Evolutionary conservation across 2,797 vertebrate species (phyloP).

Genomic region (Eulemur albifrons): DNA sequence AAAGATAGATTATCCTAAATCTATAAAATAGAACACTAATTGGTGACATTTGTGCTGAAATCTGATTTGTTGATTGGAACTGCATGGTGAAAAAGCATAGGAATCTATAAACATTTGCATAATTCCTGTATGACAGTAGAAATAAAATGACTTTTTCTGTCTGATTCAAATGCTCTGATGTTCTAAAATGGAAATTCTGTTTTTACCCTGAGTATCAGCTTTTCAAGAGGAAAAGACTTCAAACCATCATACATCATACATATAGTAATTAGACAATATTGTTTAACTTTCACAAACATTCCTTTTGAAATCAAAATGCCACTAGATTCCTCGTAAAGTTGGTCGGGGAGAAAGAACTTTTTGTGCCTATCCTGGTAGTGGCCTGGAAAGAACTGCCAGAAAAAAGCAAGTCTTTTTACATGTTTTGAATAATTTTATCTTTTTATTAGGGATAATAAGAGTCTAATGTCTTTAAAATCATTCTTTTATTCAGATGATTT

Average conservation of each 20-base stretch:
- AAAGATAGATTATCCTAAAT: neutral
- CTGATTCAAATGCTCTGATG: neutral
- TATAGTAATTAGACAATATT: neutral
- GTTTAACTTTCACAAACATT: neutral
- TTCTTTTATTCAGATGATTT: neutral
- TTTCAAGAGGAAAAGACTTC: neutral
- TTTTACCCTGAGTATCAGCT: neutral
- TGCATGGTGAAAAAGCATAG: neutral
- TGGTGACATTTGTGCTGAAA: neutral
- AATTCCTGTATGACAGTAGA: neutral
- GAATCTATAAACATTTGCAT: neutral
- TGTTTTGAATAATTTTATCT: neutral
- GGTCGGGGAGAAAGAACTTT: neutral
- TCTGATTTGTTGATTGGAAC: neutral
- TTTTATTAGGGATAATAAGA: neutral
- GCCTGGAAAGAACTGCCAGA: neutral
- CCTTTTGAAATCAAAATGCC: neutral
- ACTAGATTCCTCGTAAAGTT: neutral
- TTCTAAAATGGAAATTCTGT: neutral
- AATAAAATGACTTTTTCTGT: neutral
- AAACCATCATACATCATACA: neutral
- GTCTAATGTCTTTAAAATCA: neutral
- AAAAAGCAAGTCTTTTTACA: neutral
- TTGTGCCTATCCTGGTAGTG: neutral
- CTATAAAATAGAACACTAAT: neutral